Percentiles rank a stretch among this genome's conserved stretches.
Evolutionary conservation across 1,140 invertebrate genomes (phyloP).

Genomic region (Atopsyche davidsoni): DNA sequence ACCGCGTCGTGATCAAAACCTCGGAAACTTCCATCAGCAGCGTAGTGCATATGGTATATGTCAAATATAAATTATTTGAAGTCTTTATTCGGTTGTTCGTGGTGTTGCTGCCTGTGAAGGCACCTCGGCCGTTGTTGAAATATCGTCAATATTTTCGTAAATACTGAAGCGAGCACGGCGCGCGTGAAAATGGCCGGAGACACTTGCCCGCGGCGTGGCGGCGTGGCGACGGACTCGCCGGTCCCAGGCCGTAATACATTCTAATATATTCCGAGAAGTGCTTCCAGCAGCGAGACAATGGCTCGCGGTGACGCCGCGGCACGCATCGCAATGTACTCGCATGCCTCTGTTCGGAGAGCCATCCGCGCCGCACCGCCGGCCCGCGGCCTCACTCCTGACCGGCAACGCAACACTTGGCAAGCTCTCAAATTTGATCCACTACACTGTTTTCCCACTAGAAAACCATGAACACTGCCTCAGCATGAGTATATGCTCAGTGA

Average conservation of each 20-base stretch:
- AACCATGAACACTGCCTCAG: not conserved
- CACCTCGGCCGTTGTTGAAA: not conserved
- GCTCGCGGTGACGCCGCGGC: slow-evolving; percentile 18
- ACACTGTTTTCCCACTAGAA: not conserved
- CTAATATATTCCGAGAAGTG: slow-evolving; percentile 29
- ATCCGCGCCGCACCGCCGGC: not conserved
- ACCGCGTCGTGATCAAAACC: too few relatives aligned
- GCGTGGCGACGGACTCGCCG: slow-evolving; percentile 25
- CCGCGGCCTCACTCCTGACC: not conserved
- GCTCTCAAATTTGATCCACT: not conserved
- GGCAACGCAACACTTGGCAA: not conserved
- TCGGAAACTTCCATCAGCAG: too few relatives aligned
- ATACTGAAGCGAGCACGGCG: not conserved
- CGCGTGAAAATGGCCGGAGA: not conserved
- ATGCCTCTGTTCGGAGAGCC: not conserved
- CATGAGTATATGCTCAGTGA: not conserved
- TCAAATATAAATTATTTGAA: not conserved
- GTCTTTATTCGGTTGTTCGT: not conserved
- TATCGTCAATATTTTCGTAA: not conserved
- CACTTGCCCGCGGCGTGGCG: not conserved
- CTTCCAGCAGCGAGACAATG: slow-evolving; percentile 25
- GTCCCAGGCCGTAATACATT: slow-evolving; percentile 26
- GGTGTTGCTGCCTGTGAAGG: not conserved
- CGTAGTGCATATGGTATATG: too few relatives aligned
- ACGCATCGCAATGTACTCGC: slow-evolving; percentile 26